Base-by-base conservation (phyloP, 2,113 vertebrate genomes). In the Struthio camelus region DNA sequence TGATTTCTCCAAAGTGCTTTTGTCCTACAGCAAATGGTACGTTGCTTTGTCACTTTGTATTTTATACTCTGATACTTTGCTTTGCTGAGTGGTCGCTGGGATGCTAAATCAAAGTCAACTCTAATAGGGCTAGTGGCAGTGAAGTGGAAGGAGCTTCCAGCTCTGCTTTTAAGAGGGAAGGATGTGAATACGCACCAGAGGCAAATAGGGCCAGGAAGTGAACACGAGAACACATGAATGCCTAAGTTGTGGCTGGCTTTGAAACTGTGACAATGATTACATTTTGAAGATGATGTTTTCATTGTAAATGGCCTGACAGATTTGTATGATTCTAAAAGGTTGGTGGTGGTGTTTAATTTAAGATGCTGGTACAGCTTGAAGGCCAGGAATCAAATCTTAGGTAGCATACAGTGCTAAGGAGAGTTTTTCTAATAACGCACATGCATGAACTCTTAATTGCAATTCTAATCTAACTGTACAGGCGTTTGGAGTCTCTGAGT, bases 171-270 rank as follows among this genome's bases (percentile, higher is more conserved):
- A 32, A 27, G 59, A 17, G 22, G 1, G 40, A 69, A 23, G 34
- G 44, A 10, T 56, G n/a, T 14, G 46, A 62, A 62, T 36, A 27
- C 18, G 48, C 73, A 54, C 38, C 44, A 50, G 38, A 27, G 27
- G 36, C 44, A 16, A 50, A 51, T 4, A 7, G 15, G 14, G 34
- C 54, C 62, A 36, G 61, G 48, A 83, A 67, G 34, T 13, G 16
- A 23, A 0, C 0, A 4, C 6, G 44, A 65, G 69, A 72, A 38
- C 50, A 16, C 3, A 0, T 2, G 24, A 27, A 25, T n/a, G 27
- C 51, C 81, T 7, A 36, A 19, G 27, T 27, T 48, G 30, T 56
- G 40, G 7, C 7, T 86, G 66, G 36, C 62, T 30, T 40, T 36
- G 36, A 56, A 78, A 32, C 82, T 73, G 50, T 80, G 65, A 46